A percentile compares a stretch with the other conserved stretches of the same genome.
Conservation (phyloP, 2,797 vertebrate species). For the Luscinia luscinia region DNA sequence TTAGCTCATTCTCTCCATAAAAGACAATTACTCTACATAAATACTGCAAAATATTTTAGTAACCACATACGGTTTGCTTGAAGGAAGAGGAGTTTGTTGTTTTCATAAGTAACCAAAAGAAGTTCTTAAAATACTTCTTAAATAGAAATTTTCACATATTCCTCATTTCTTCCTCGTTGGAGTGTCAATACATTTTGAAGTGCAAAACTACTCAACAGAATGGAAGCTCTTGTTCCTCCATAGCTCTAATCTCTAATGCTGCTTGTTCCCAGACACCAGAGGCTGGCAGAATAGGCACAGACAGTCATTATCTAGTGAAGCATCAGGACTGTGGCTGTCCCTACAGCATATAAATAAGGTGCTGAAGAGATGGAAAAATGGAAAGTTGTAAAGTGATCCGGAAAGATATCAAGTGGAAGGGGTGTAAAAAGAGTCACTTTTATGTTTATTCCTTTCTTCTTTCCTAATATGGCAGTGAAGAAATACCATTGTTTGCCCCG, state of each 20-base stretch:
- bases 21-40: background rate
- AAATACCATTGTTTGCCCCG: background rate
- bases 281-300: background rate
- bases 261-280: conserved; percentile 26
- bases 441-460: conserved; percentile 23
- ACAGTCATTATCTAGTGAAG: conserved; percentile 25
- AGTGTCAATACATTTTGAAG: background rate
- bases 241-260: conserved; percentile 7
- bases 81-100: background rate
- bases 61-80: background rate
- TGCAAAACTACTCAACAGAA: background rate
- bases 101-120: background rate
- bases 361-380: conserved; percentile 36
- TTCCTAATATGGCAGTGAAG: background rate
- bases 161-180: background rate
- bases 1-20: background rate
- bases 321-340: conserved; percentile 34
- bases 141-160: background rate
- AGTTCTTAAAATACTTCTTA: background rate
- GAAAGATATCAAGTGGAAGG: conserved; percentile 31
- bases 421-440: background rate
- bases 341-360: conserved; percentile 58
- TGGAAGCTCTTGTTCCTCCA: background rate
- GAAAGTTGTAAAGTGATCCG: conserved; percentile 49
- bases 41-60: background rate